These are phyloP conservation scores for Mormoops blainvillei DNA, from an alignment of 2,113 vertebrate species.

Conservation along the genomic window DNA sequence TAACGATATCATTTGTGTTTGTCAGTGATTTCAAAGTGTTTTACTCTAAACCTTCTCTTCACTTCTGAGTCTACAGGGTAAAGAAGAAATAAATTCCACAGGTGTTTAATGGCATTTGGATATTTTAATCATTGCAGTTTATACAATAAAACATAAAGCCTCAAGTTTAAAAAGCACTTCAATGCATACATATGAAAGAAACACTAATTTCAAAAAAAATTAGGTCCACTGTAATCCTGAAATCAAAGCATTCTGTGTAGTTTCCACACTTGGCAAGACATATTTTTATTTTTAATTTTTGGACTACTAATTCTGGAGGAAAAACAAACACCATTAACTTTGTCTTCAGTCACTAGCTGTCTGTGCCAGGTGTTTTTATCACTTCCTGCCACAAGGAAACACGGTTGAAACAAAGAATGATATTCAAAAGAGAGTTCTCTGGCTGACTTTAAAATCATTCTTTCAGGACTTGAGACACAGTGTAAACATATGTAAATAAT, in stretches of 20 bases:
- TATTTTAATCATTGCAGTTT: neutral
- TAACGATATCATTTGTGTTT: neutral
- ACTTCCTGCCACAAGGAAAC: constrained; percentile 48
- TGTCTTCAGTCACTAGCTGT: constrained; percentile 50
- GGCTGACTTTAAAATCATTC: neutral
- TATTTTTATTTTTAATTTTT: constrained; percentile 59
- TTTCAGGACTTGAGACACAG: constrained; percentile 35
- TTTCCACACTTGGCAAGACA: constrained; percentile 40
- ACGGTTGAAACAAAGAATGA: constrained; percentile 44
- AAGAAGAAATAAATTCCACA: neutral
- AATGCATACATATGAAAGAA: constrained; percentile 18
- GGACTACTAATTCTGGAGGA: constrained; percentile 43
- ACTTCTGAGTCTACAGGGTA: neutral
- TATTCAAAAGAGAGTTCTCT: constrained; percentile 29
- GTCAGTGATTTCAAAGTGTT: neutral
- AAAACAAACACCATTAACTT: constrained; percentile 62
- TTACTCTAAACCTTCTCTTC: neutral
- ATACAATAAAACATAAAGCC: neutral
- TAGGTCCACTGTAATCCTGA: neutral
- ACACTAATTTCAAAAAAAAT: constrained; percentile 16
- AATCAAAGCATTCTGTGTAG: constrained; percentile 7
- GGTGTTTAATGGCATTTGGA: neutral
- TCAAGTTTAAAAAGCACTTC: neutral
- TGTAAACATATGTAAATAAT: constrained; percentile 22
- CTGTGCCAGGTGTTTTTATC: constrained; percentile 43